A percentile compares a stretch with the other conserved stretches of the same genome.
These are phyloP conservation scores for Drosophila engyochracea DNA, from an alignment of 2,888 invertebrate genomes.

Conservation along the genomic window DNA sequence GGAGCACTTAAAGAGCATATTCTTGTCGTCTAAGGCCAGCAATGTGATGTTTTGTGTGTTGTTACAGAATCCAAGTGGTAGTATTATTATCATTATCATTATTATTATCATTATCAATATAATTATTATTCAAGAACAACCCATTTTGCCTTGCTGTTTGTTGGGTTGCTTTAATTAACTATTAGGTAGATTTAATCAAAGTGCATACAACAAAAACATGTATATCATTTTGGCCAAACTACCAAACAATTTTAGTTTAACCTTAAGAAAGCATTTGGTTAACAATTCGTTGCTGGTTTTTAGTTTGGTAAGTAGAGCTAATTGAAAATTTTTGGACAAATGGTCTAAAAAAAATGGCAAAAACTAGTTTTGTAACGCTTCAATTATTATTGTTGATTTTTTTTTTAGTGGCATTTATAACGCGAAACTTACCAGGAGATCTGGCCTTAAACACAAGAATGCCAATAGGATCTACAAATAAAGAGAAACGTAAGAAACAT, in stretches of 20 bases:
- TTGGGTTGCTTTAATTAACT: slow-evolving; percentile 15
- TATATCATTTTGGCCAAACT: slow-evolving; percentile 18
- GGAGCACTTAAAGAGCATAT: slow-evolving; percentile 62
- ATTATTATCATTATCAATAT: slow-evolving; percentile 13
- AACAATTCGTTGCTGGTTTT: slow-evolving; percentile 26
- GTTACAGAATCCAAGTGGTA: slow-evolving; percentile 55
- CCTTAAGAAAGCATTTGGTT: slow-evolving; percentile 27
- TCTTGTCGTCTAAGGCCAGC: slow-evolving; percentile 85
- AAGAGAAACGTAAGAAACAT: slow-evolving; percentile 87
- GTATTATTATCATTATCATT: slow-evolving; percentile 34
- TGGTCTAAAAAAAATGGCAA: slow-evolving; percentile 14
- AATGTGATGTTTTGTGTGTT: slow-evolving; percentile 68
- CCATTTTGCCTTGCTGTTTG: slow-evolving; percentile 24
- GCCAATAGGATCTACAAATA: slow-evolving; percentile 90
- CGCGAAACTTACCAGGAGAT: slow-evolving; percentile 89
- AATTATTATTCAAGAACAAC: slow-evolving; percentile 22
- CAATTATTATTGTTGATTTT: slow-evolving; percentile 22
- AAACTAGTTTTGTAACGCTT: slow-evolving; percentile 38
- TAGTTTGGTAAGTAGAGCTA: slow-evolving; percentile 45
- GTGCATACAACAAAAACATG: slow-evolving; percentile 25
- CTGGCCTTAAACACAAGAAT: slow-evolving; percentile 92
- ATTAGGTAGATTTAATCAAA: slow-evolving; percentile 26
- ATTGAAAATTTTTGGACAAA: slow-evolving; percentile 23
- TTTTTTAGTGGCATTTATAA: slow-evolving; percentile 76
- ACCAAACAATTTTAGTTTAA: slow-evolving; percentile 23